phyloP scores from a whole-genome alignment of 2,888 invertebrate genomes.

The Trichogramma evanescens region DNA sequence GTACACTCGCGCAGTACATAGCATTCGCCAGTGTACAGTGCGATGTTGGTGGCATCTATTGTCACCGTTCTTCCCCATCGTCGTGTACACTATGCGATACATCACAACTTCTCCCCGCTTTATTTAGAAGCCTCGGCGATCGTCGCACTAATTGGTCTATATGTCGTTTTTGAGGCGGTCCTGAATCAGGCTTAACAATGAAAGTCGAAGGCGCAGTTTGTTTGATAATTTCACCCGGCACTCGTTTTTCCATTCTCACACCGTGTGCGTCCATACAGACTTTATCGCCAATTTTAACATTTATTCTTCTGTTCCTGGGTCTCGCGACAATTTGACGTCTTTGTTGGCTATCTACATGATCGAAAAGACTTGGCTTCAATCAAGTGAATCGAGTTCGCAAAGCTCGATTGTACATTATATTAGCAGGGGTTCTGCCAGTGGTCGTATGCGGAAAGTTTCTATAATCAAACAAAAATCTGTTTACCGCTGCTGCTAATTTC shows the following conservation, averaged over 20 bases:
- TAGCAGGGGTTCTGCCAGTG: slow-evolving; percentile 19
- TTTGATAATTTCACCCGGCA: slow-evolving; percentile 9
- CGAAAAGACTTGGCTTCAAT: slow-evolving; percentile 2
- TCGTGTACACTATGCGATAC: neutral
- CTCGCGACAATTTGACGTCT: slow-evolving; percentile 12
- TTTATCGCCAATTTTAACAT: slow-evolving; percentile 4
- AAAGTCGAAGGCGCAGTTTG: slow-evolving; percentile 15
- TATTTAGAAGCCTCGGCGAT: slow-evolving; percentile 6
- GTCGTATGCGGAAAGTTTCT: slow-evolving; percentile 20
- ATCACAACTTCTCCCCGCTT: slow-evolving; percentile 16
- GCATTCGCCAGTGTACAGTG: no score
- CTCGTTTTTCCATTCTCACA: slow-evolving; percentile 5
- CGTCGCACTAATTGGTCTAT: slow-evolving; percentile 16
- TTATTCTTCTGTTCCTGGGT: neutral
- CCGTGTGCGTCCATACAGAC: slow-evolving; percentile 10
- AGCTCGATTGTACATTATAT: slow-evolving; percentile 22
- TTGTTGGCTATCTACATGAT: slow-evolving; percentile 10
- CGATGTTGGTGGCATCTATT: no score
- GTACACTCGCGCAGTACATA: no score
- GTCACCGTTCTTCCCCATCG: no score
- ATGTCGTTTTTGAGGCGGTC: slow-evolving; percentile 11
- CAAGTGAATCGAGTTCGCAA: slow-evolving; percentile 22
- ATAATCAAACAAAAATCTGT: slow-evolving; percentile 23
- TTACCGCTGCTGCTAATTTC: slow-evolving; percentile 15
- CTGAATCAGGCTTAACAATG: slow-evolving; percentile 8